These are phyloP conservation scores for Serilophus lunatus DNA, from an alignment of 2,113 vertebrate genomes.

Conservation along the genomic window DNA sequence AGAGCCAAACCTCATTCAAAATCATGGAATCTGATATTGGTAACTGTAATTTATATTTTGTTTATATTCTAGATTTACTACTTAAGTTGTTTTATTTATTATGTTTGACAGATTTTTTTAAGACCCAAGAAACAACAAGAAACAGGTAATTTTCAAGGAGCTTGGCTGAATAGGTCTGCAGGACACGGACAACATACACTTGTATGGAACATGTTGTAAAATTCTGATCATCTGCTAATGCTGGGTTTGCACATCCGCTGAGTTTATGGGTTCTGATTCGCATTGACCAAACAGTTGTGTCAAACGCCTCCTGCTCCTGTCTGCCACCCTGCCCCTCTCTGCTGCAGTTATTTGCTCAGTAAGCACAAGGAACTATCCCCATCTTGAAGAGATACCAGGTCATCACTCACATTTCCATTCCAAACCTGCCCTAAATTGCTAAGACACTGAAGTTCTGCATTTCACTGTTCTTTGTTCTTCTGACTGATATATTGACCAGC, in stretches of 20 bases:
- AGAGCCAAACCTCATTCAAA: not conserved
- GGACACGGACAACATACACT: not conserved
- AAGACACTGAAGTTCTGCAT: not conserved
- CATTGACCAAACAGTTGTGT: not conserved
- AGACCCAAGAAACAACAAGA: not conserved
- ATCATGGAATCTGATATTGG: not conserved
- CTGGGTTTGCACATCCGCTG: not conserved
- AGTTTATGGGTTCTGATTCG: not conserved
- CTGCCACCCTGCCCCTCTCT: not conserved
- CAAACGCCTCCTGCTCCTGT: not conserved
- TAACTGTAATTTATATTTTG: not conserved
- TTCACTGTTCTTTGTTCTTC: not conserved
- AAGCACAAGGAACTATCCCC: not conserved
- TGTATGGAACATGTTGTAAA: not conserved
- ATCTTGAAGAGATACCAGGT: not conserved
- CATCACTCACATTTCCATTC: not conserved
- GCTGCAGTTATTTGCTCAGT: not conserved
- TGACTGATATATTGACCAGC: not conserved
- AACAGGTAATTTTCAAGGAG: not conserved
- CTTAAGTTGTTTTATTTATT: not conserved
- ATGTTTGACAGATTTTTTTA: not conserved
- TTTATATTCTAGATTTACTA: not conserved
- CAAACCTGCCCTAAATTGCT: not conserved
- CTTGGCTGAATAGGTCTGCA: not conserved
- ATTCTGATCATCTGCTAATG: fast-evolving